Evolutionary conservation across 2,797 vertebrate genomes (phyloP).

Genomic region (Amblyopsis hoosieri): DNA sequence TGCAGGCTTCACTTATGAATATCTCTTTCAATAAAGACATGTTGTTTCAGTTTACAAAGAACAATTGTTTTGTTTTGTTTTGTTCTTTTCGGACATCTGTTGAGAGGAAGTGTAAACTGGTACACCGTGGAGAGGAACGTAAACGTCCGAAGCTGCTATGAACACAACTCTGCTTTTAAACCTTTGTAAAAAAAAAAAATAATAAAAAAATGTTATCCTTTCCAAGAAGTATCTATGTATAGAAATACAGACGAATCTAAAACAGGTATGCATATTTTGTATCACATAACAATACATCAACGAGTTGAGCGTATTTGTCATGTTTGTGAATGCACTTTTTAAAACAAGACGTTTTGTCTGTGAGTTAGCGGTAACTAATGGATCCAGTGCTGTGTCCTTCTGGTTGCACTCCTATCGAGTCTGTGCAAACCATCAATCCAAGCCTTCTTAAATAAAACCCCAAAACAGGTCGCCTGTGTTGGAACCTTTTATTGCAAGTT

Average conservation of each 20-base stretch:
- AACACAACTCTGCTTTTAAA: slow-evolving; percentile 94
- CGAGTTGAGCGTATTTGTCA: slow-evolving; percentile 96
- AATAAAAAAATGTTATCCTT: slow-evolving; percentile 75
- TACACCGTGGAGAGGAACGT: slow-evolving; percentile 65
- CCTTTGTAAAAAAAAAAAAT: slow-evolving; percentile 81
- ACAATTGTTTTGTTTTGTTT: slow-evolving; percentile 47
- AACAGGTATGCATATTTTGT: slow-evolving; percentile 88
- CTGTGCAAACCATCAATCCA: slow-evolving; percentile 76
- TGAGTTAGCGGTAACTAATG: slow-evolving; percentile 89
- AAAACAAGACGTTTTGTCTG: slow-evolving; percentile 96
- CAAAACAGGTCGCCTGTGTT: slow-evolving; percentile 73
- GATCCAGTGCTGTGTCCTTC: slow-evolving; percentile 68
- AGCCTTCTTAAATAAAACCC: slow-evolving; percentile 80
- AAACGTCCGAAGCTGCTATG: slow-evolving; percentile 96
- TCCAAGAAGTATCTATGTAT: slow-evolving; percentile 87
- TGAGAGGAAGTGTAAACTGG: slow-evolving; percentile 66
- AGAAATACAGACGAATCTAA: slow-evolving; percentile 91
- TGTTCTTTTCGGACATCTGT: slow-evolving; percentile 85
- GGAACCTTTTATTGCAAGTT: slow-evolving; percentile 54
- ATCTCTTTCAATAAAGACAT: slow-evolving; percentile 88
- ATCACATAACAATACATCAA: slow-evolving; percentile 85
- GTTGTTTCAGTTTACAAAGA: slow-evolving; percentile 73
- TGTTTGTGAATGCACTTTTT: slow-evolving; percentile 98
- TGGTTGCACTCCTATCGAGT: too few relatives aligned
- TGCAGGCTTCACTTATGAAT: slow-evolving; percentile 88